A percentile compares a stretch with the other conserved stretches of the same genome.
phyloP scores from a whole-genome alignment of 2,113 vertebrate species.

The Hypomesus transpacificus region DNA sequence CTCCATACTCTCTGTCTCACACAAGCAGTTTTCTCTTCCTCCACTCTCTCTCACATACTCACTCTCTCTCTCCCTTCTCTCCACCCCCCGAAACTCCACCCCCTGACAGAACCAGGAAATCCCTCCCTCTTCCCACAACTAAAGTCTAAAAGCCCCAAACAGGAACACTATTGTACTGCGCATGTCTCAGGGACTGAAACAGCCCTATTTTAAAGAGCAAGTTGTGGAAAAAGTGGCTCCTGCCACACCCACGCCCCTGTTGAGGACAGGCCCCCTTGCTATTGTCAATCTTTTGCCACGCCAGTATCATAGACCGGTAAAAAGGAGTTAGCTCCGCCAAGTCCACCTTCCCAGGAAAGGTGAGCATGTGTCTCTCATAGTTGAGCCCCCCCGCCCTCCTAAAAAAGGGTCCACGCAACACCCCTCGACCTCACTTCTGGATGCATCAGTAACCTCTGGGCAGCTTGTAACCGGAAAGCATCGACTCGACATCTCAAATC shows the following conservation, averaged over 20 bases:
- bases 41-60: too few species aligned
- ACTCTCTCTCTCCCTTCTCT: too few species aligned
- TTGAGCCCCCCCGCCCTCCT: neutral
- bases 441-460: neutral
- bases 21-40: too few species aligned
- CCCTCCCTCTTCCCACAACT: too few species aligned
- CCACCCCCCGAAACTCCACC: too few species aligned
- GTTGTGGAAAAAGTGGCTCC: neutral
- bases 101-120: neutral
- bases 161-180: too few species aligned
- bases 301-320: neutral
- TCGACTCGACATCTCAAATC: neutral
- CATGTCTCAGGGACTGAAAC: neutral
- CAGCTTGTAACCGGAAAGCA: neutral
- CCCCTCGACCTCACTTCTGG: neutral
- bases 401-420: neutral
- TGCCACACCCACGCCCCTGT: neutral
- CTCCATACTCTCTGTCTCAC: too few species aligned
- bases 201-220: neutral
- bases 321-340: neutral
- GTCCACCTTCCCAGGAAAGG: neutral
- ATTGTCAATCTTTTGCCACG: neutral
- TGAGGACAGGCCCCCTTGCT: neutral
- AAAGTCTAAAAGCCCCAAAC: too few species aligned
- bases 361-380: neutral